Conservation (phyloP, 2,113 vertebrate genomes). For the Melanotaenia duboulayi region DNA sequence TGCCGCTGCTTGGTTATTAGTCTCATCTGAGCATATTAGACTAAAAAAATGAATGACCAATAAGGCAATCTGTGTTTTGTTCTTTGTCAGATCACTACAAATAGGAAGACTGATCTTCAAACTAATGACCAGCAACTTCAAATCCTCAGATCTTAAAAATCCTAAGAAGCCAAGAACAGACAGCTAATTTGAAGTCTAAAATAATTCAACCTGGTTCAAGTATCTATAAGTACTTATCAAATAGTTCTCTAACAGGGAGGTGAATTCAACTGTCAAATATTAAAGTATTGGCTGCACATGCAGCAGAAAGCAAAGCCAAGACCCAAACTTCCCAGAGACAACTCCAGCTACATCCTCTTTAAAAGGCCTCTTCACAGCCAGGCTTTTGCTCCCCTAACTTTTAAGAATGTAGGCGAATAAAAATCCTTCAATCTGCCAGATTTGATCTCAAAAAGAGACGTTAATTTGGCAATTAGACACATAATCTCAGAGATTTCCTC, state of each 20-base stretch:
- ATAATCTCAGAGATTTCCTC: constrained; percentile 2
- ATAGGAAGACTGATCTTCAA: not conserved
- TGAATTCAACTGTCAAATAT: not conserved
- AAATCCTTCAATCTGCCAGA: constrained; percentile 8
- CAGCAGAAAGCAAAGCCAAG: not conserved
- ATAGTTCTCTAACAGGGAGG: not conserved
- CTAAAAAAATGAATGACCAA: not conserved
- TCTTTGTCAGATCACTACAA: not conserved
- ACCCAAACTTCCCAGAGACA: no score
- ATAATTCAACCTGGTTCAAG: not conserved
- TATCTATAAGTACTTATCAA: not conserved
- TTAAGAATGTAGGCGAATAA: not conserved
- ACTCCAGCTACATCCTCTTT: no score
- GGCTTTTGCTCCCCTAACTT: no score
- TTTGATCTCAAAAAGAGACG: constrained; percentile 24
- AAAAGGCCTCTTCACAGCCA: no score
- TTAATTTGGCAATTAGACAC: constrained; percentile 22
- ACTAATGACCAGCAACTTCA: not conserved
- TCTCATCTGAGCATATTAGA: not conserved
- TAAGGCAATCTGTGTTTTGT: not conserved
- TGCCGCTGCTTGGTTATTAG: not conserved
- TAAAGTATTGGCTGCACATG: not conserved
- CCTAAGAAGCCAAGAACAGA: not conserved
- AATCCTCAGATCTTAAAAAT: not conserved
- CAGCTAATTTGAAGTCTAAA: not conserved